phyloP scores from a whole-genome alignment of 2,797 vertebrate genomes.

The Pangasius sanitwongsei region DNA sequence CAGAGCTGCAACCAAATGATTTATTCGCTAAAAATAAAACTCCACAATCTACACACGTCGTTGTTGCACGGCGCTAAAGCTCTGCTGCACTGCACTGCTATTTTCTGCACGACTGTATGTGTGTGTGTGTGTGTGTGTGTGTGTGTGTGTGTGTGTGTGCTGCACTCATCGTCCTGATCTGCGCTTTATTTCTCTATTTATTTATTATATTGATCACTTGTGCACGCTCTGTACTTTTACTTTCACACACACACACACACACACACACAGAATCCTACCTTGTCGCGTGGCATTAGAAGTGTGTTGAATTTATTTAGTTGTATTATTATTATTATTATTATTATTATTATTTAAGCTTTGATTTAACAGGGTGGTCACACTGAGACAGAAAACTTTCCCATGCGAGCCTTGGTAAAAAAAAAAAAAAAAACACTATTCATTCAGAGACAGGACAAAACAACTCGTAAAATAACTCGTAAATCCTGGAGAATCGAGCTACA shows the following conservation, averaged over 20 bases:
- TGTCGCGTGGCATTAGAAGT: not conserved
- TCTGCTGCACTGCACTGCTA: not conserved
- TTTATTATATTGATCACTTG: not conserved
- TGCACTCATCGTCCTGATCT: not conserved
- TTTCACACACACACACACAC: not conserved
- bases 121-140: not conserved
- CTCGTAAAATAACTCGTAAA: not conserved
- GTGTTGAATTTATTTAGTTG: not conserved
- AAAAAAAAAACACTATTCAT: not conserved
- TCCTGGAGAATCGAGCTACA: not conserved
- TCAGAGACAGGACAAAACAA: not conserved
- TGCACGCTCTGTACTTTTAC: conserved; percentile 1
- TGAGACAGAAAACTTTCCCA: not conserved
- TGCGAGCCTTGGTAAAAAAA: not conserved
- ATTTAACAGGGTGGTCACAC: not conserved
- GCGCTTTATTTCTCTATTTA: not conserved
- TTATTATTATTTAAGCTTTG: not conserved
- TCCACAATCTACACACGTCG: not conserved
- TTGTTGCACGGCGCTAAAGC: not conserved
- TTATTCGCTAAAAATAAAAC: not conserved
- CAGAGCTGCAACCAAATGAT: not conserved
- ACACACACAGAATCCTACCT: not conserved
- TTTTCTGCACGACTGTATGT: not conserved
- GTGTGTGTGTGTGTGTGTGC: no score
- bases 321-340: not conserved